Evolutionary conservation across 2,113 vertebrate species (phyloP), one percentile per base, ranked within the genome.

Genomic region (Regulus satrapa): DNA sequence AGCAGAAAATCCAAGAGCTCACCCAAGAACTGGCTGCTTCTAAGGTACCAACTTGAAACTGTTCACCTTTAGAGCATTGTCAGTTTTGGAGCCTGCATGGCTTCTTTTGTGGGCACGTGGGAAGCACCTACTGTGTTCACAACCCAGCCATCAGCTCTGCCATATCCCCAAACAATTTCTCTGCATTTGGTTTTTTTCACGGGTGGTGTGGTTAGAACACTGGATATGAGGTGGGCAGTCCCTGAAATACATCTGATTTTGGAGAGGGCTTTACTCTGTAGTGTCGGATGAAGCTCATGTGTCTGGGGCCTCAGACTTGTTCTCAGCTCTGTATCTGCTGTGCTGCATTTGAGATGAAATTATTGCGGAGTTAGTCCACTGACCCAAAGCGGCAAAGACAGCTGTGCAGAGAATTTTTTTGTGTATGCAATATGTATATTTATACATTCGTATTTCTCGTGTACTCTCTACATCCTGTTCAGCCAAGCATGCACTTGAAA

Each of bases 1-100:
- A 99, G 91, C 98, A 99, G 98, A 99, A 98, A 92, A 99, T 99
- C 89, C 99, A 99, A 94, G 98, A 99, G 82, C 98, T 99, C 36
- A 98, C 98, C n/a, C 98, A 99, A 48, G 99, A 99, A 46, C 98
- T 99, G 96, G 97, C 98, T 56, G 73, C 98, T 49, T 98, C 99
- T 52, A 98, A 99, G 99, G 99, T 99, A 98, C 83, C 81, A 14
- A 3, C 14, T 69, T 59, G 31, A 18, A 74, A 4, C 40, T 45
- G 58, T 51, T 58, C 46, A 56, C n/a, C 28, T 74, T 72, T 29
- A 69, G 52, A 84, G 48, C 61, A 41, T 38, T 31, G 14, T 13
- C 31, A 23, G 11, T 48, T 85, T 26, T 63, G 45, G 51, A 89
- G 56, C 20, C 19, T 43, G 32, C 20, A 4, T 51, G 32, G n/a